Conservation (phyloP, 1,140 invertebrate species). For the Leguminivora glycinivorella region DNA sequence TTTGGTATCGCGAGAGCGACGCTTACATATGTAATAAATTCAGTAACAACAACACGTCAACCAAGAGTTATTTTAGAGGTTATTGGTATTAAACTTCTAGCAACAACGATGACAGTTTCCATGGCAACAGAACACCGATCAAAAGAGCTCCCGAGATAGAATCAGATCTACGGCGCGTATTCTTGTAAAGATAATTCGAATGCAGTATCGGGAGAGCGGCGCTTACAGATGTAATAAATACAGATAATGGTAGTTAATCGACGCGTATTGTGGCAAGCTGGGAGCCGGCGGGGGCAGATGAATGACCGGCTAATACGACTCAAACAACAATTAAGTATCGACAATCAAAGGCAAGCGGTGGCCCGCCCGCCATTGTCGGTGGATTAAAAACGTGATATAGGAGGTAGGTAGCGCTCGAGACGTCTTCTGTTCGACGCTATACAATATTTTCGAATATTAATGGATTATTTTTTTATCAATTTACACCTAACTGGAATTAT, state of each 20-base stretch:
- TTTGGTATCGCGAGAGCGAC: too few relatives aligned
- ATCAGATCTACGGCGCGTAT: background rate
- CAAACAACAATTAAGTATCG: conserved; percentile 42
- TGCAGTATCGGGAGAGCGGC: conserved; percentile 32
- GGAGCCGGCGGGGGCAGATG: conserved; percentile 43
- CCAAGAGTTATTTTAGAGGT: background rate
- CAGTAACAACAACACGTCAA: too few relatives aligned
- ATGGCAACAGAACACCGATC: background rate
- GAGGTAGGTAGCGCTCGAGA: conserved; percentile 28
- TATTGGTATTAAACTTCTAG: background rate
- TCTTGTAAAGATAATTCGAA: conserved; percentile 7
- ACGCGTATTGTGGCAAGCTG: conserved; percentile 46
- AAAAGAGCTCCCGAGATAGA: background rate
- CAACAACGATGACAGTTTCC: background rate
- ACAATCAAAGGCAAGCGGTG: conserved; percentile 41
- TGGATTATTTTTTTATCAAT: conserved; percentile 27
- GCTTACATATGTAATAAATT: too few relatives aligned
- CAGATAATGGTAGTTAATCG: conserved; percentile 57
- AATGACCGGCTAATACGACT: conserved; percentile 51
- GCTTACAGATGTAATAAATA: conserved; percentile 55
- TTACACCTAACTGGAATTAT: conserved; percentile 12
- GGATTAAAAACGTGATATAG: conserved; percentile 37
- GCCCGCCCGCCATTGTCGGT: conserved; percentile 34
- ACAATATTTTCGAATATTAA: conserved; percentile 8
- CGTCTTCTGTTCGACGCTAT: conserved; percentile 19